These are phyloP conservation scores for Metacarcinus magister DNA, from an alignment of 2,888 invertebrate genomes.

Conservation along the genomic window DNA sequence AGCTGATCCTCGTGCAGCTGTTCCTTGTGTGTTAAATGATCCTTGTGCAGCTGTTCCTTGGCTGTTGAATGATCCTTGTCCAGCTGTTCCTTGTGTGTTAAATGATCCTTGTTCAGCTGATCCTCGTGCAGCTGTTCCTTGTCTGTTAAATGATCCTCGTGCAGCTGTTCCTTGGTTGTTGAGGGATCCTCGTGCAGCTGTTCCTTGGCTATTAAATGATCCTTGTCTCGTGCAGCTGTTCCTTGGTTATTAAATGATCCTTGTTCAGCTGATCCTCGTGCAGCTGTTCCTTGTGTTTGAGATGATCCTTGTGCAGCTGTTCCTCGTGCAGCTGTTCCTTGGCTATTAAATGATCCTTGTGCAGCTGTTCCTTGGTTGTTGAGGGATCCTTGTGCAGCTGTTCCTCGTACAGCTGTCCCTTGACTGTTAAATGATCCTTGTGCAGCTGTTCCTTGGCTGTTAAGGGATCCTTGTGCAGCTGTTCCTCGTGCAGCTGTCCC, in stretches of 20 bases:
- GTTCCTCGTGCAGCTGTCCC: not conserved
- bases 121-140: slow-evolving; percentile 1
- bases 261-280: slow-evolving; percentile 27
- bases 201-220: not conserved
- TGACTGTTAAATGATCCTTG: not conserved
- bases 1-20: too few relatives aligned
- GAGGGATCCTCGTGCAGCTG: not conserved
- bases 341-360: not conserved
- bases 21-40: not conserved
- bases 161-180: slow-evolving; percentile 6
- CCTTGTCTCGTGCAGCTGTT: not conserved
- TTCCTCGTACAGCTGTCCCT: slow-evolving; percentile 3
- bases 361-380: not conserved
- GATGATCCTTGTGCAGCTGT: not conserved
- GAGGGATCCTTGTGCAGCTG: slow-evolving; percentile 6
- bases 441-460: not conserved
- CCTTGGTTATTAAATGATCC: slow-evolving; percentile 27
- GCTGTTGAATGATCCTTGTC: not conserved
- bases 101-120: slow-evolving; percentile 18
- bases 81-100: not conserved
- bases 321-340: slow-evolving; percentile 29
- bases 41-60: not conserved
- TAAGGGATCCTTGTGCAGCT: not conserved
- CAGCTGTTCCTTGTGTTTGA: not conserved
- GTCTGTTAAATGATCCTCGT: not conserved